Conservation (phyloP, 1,140 invertebrate species). For the Procambarus clarkii region DNA sequence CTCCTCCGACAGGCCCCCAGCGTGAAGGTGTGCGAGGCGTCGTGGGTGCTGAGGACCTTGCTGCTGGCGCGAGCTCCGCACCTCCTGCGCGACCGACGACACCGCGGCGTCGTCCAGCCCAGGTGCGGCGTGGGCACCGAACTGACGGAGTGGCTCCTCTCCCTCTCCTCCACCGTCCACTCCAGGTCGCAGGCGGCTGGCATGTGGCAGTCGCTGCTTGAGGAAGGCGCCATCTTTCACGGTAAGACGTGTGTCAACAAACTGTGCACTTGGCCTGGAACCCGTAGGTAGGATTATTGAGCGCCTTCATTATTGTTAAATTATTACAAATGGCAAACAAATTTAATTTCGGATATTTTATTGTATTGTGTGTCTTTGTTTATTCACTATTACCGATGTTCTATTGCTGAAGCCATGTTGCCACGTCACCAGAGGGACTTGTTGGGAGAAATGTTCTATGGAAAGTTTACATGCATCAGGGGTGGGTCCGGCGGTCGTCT, state of each 20-base stretch:
- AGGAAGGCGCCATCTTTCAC: constrained; percentile 87
- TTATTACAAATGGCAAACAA: too few relatives aligned
- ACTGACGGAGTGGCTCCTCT: constrained; percentile 87
- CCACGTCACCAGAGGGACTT: too few relatives aligned
- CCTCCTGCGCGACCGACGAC: constrained; percentile 81
- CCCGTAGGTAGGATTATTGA: too few relatives aligned
- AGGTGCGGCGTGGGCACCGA: constrained; percentile 79
- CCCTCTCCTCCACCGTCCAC: constrained; percentile 75
- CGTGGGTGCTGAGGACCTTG: constrained; percentile 83
- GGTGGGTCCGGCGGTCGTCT: too few relatives aligned
- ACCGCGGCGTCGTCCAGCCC: constrained; percentile 73
- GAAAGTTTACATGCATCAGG: too few relatives aligned
- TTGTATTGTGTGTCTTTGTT: too few relatives aligned
- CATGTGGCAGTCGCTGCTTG: constrained; percentile 90
- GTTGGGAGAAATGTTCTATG: too few relatives aligned
- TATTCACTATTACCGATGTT: too few relatives aligned
- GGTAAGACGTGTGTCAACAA: constrained; percentile 78
- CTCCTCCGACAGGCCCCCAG: constrained; percentile 78
- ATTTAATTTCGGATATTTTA: too few relatives aligned
- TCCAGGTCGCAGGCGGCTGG: constrained; percentile 85
- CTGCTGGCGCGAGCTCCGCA: constrained; percentile 81
- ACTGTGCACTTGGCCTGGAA: too few relatives aligned
- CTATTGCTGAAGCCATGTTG: too few relatives aligned
- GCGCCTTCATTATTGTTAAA: too few relatives aligned
- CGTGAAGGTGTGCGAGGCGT: constrained; percentile 81